Evolutionary conservation across 2,113 vertebrate species (phyloP).

Genomic region (Pardalotus punctatus): DNA sequence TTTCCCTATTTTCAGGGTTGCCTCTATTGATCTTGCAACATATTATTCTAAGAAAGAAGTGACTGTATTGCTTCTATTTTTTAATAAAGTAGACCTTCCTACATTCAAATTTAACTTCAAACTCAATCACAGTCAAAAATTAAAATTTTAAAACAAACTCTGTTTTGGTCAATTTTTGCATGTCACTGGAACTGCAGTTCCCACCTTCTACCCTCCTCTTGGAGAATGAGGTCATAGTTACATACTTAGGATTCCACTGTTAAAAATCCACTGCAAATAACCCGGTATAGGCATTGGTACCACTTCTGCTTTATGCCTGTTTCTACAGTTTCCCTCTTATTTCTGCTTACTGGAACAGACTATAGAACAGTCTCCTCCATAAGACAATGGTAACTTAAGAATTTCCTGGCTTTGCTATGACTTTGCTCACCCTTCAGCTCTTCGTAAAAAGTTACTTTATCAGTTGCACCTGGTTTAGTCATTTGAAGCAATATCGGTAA

Average conservation of each 20-base stretch:
- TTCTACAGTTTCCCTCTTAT: background rate
- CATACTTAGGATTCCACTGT: background rate
- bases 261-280: background rate
- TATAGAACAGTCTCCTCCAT: background rate
- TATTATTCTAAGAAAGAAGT: background rate
- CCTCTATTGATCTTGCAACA: background rate
- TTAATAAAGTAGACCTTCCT: background rate
- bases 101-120: background rate
- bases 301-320: background rate
- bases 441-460: background rate
- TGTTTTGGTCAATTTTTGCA: background rate
- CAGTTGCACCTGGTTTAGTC: background rate
- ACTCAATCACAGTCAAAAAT: background rate
- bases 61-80: background rate
- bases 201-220: background rate
- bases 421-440: background rate
- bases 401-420: background rate
- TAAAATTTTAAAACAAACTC: background rate
- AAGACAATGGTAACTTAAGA: background rate
- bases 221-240: background rate
- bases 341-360: background rate
- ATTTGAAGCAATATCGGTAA: background rate
- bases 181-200: background rate
- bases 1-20: background rate
- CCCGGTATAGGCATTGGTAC: background rate